Percentiles rank a stretch among this genome's conserved stretches.
phyloP scores from a whole-genome alignment of 2,113 vertebrate species.

The Hypocryptadius cinnamomeus region DNA sequence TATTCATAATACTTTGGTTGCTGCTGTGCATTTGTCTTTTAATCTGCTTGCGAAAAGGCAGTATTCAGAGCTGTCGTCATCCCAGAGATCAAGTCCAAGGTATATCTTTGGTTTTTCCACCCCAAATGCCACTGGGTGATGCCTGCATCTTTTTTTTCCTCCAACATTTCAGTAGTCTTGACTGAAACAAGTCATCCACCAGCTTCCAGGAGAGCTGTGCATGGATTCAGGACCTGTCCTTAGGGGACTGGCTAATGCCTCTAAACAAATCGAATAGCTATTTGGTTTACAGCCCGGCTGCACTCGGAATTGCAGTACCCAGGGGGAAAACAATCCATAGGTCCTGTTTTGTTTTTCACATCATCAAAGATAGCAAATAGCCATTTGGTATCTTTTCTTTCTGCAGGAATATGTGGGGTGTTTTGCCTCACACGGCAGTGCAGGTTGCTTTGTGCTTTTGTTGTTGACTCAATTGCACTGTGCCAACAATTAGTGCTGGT shows the following conservation, averaged over 20 bases:
- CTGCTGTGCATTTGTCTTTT: neutral
- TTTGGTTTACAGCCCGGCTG: neutral
- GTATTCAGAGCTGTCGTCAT: neutral
- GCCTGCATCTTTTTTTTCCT: neutral
- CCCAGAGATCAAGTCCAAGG: neutral
- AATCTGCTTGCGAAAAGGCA: neutral
- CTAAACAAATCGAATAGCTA: neutral
- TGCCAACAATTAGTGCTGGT: slow-evolving; percentile 66
- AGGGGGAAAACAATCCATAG: neutral
- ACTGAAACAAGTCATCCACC: neutral
- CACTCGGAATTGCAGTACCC: neutral
- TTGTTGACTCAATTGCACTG: slow-evolving; percentile 50
- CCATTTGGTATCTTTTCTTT: neutral
- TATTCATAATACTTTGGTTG: neutral
- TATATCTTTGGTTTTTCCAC: neutral
- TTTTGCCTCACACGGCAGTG: slow-evolving; percentile 16
- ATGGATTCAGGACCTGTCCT: neutral
- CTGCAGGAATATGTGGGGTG: slow-evolving; percentile 5
- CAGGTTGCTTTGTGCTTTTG: slow-evolving; percentile 51
- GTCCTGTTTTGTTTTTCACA: slow-evolving; percentile 3
- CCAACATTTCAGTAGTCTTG: neutral
- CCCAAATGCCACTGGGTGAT: neutral
- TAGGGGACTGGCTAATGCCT: neutral
- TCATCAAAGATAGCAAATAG: neutral
- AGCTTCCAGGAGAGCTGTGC: neutral